These are phyloP conservation scores for Heteromyza rotundicornis DNA, from an alignment of 2,888 invertebrate genomes.

Conservation along the genomic window DNA sequence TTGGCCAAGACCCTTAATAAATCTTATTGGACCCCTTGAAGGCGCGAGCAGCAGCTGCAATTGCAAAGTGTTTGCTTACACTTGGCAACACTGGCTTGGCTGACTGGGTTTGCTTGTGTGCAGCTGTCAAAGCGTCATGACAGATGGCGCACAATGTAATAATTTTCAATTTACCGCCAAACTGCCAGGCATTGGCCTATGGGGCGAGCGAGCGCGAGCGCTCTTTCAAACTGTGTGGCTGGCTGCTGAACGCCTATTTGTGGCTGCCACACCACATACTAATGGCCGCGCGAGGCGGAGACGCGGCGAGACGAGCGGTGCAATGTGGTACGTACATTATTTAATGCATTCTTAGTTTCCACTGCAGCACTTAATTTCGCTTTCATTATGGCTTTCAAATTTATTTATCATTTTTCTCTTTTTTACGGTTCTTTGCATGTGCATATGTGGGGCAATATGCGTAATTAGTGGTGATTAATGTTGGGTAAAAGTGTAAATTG, in stretches of 20 bases:
- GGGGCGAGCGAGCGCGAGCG: background rate
- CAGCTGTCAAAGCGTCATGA: constrained; percentile 37
- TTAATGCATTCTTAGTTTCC: constrained; percentile 18
- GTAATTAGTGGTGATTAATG: constrained; percentile 4
- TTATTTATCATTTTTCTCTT: background rate
- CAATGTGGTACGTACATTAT: constrained; percentile 9
- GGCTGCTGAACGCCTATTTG: background rate
- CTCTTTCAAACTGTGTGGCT: background rate
- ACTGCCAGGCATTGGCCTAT: background rate
- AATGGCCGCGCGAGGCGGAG: background rate
- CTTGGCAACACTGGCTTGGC: background rate
- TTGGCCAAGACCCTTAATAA: constrained; percentile 23
- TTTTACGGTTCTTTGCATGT: background rate
- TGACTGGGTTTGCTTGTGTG: background rate
- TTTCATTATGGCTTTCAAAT: constrained; percentile 14
- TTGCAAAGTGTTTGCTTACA: background rate
- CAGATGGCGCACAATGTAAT: constrained; percentile 32
- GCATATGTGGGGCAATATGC: background rate
- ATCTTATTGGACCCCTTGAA: constrained; percentile 16
- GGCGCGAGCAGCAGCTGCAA: constrained; percentile 3
- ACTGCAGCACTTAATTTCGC: constrained; percentile 20
- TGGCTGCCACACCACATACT: constrained; percentile 1
- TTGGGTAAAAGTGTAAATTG: background rate
- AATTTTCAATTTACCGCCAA: constrained; percentile 39
- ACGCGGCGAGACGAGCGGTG: background rate